phyloP scores from a whole-genome alignment of 2,888 invertebrate species.

The Hoplodrina ambigua region DNA sequence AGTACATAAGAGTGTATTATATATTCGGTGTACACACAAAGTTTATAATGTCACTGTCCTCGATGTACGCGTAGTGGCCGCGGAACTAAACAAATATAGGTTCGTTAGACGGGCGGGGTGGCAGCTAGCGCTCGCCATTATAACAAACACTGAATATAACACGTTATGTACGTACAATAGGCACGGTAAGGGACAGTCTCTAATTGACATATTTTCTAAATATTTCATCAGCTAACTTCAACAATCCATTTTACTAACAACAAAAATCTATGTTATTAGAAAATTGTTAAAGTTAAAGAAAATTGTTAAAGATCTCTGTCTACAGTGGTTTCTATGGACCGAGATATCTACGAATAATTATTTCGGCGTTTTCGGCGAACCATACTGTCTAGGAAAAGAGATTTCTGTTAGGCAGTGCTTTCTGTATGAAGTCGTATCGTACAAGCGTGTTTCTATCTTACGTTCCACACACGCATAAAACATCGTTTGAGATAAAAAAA shows the following conservation, averaged over 20 bases:
- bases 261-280: no score
- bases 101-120: conserved; percentile 8
- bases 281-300: no score
- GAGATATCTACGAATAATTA: no score
- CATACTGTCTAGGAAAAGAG: no score
- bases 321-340: no score
- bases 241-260: not conserved
- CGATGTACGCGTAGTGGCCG: conserved; percentile 14
- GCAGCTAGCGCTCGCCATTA: conserved; percentile 1
- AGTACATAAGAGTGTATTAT: not conserved
- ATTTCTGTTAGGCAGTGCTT: no score
- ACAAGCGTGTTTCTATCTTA: no score
- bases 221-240: not conserved
- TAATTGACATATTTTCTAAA: not conserved
- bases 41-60: conserved; percentile 31
- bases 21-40: conserved; percentile 5
- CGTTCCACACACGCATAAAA: no score
- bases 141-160: conserved; percentile 23
- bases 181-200: not conserved
- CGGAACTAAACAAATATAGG: conserved; percentile 29
- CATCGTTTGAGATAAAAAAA: no score
- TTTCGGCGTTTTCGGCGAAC: no score
- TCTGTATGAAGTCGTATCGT: no score
- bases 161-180: conserved; percentile 5
- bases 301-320: no score